Evolutionary conservation across 1,140 invertebrate genomes (phyloP).

Genomic region (Drosophila pectinifera): DNA sequence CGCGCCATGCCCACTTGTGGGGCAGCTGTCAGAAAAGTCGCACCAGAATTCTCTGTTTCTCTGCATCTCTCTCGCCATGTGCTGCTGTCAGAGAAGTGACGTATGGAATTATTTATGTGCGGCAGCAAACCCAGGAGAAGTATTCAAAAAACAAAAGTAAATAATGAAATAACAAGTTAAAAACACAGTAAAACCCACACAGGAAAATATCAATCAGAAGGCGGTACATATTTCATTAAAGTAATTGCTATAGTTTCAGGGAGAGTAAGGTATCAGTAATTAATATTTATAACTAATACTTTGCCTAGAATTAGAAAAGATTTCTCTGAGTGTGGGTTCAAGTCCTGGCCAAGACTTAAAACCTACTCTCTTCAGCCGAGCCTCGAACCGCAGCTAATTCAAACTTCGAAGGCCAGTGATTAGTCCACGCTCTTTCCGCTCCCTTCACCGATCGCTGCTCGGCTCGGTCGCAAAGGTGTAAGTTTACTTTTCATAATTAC

Average conservation of each 20-base stretch:
- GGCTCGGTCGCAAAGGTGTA: constrained; percentile 22
- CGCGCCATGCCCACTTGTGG: constrained; percentile 13
- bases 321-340: not conserved
- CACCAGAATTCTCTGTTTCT: constrained; percentile 53
- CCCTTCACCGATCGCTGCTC: constrained; percentile 3
- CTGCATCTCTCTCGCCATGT: constrained; percentile 30
- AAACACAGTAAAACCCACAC: not conserved
- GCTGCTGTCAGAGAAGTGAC: constrained; percentile 67
- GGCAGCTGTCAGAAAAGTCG: constrained; percentile 77
- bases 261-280: too few relatives aligned
- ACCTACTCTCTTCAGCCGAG: constrained; percentile 43
- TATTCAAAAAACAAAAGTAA: constrained; percentile 32
- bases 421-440: constrained; percentile 44
- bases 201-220: too few relatives aligned
- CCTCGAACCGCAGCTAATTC: constrained; percentile 62
- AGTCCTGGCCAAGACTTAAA: not conserved
- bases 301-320: too few relatives aligned
- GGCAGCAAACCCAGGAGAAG: constrained; percentile 17
- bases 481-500: constrained; percentile 80
- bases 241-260: too few relatives aligned
- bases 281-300: too few relatives aligned
- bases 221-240: too few relatives aligned
- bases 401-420: constrained; percentile 57
- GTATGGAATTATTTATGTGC: constrained; percentile 72
- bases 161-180: constrained; percentile 26